A percentile compares a stretch with the other conserved stretches of the same genome.
These are phyloP conservation scores for Cottus gobio DNA, from an alignment of 2,113 vertebrate species.

Conservation along the genomic window DNA sequence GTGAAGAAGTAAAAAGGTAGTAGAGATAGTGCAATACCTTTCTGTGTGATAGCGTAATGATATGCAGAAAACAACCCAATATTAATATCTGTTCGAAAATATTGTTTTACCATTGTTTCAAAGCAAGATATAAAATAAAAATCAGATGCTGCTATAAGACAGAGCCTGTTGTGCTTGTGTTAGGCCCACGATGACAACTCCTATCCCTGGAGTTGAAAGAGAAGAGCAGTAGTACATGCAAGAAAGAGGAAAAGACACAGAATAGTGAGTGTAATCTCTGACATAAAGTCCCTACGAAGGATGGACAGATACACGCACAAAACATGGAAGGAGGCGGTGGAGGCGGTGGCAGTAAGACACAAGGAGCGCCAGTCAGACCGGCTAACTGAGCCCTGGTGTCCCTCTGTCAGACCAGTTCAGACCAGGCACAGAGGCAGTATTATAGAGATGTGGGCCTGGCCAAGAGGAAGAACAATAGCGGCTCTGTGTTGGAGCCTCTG, in stretches of 20 bases:
- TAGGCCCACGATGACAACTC: neutral
- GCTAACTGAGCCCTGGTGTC: slow-evolving; percentile 64
- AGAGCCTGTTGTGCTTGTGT: slow-evolving; percentile 2
- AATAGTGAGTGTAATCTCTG: slow-evolving; percentile 10
- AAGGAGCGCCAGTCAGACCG: slow-evolving; percentile 67
- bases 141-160: neutral
- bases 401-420: slow-evolving; percentile 59
- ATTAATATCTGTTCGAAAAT: neutral
- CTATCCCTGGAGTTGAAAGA: neutral
- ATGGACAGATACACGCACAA: slow-evolving; percentile 10
- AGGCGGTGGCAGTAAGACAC: slow-evolving; percentile 57
- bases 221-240: neutral
- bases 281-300: slow-evolving; percentile 3
- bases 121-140: neutral
- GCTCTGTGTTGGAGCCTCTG: slow-evolving; percentile 75
- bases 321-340: slow-evolving; percentile 30
- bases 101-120: slow-evolving; percentile 11
- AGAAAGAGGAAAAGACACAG: neutral
- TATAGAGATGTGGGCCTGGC: slow-evolving; percentile 72
- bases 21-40: neutral
- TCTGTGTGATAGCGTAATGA: neutral
- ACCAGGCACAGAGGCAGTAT: slow-evolving; percentile 79
- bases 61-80: neutral
- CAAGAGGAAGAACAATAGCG: slow-evolving; percentile 79
- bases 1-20: neutral